Base-by-base conservation (phyloP, 2,888 invertebrate genomes). In the Xestia rhomboidea region DNA sequence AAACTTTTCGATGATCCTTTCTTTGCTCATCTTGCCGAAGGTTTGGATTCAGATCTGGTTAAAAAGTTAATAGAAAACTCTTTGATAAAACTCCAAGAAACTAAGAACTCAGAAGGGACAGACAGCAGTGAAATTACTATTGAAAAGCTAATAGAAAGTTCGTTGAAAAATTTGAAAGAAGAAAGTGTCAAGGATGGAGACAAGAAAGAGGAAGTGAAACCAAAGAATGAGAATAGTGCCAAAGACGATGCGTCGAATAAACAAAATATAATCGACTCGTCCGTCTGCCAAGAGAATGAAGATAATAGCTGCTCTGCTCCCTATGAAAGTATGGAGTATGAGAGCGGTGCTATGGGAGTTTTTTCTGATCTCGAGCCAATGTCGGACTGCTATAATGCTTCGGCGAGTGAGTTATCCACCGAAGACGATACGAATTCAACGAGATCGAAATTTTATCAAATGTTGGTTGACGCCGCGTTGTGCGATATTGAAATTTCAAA, bases 291-390 rank as follows among this genome's bases (percentile, higher is more conserved):
- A 90, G 95, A 95, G 83, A 95, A 93, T 87, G 94, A 97, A 94
- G 93, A 97, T 84, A 97, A 97, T 92, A 96, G 97, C 95, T 97
- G 97, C 95, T 98, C 98, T 90, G 98, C 98, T 93, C 98, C 98
- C 94, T 98, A 98, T 94, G 98, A 98, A 95, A 96, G 98, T 93
- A 98, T 98, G 96, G 98, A 98, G 95, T 97, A 97, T 84, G 97
- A 97, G 92, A 97, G 97, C 93, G 97, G 97, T 93, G 92, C 94
- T 89, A 93, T 95, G 89, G 96, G 96, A 91, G 93, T 95, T 92
- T 96, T 96, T 93, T 97, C 96, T 89, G 97, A 97, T 92, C 94
- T 94, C 82, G 97, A 97, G 92, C 97, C 96, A 83, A 97, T 97
- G 93, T 98, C 98, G 44, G 98, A 98, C 90, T 98, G 98, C 93